Evolutionary conservation across 2,888 invertebrate genomes (phyloP).

Genomic region (Eilema depressum): DNA sequence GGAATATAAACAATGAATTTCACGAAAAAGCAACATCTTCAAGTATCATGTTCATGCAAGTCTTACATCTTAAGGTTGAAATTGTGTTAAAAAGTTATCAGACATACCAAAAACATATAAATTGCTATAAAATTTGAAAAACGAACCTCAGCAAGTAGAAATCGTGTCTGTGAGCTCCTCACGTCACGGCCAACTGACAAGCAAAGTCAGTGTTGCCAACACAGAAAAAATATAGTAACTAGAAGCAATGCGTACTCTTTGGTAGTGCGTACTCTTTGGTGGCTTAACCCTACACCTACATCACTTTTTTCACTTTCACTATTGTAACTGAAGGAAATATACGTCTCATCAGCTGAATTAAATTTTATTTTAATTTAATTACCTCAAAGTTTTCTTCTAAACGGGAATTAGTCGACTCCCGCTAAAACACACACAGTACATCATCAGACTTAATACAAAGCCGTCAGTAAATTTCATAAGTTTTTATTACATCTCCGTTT

Average conservation of each 20-base stretch:
- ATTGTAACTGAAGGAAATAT: no score
- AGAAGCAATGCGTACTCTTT: neutral
- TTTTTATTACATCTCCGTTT: neutral
- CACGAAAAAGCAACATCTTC: no score
- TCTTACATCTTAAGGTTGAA: neutral
- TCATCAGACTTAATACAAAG: no score
- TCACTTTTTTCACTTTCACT: no score
- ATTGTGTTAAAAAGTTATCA: slow-evolving; percentile 1
- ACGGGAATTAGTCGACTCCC: no score
- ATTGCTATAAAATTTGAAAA: slow-evolving; percentile 4
- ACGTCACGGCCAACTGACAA: slow-evolving; percentile 5
- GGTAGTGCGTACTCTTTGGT: slow-evolving; percentile 5
- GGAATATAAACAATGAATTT: no score
- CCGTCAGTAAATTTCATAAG: neutral
- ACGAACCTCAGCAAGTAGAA: slow-evolving; percentile 5
- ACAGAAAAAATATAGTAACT: neutral
- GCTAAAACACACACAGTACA: no score
- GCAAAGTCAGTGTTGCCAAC: neutral
- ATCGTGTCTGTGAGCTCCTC: slow-evolving; percentile 1
- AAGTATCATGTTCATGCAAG: no score
- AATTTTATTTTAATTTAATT: no score
- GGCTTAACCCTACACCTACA: no score
- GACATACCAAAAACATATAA: slow-evolving; percentile 2
- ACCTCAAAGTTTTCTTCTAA: no score
- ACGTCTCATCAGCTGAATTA: no score